Percentiles rank a stretch among this genome's conserved stretches.
Evolutionary conservation across 1,140 invertebrate species (phyloP).

Genomic region (Drosophila pallidifrons): DNA sequence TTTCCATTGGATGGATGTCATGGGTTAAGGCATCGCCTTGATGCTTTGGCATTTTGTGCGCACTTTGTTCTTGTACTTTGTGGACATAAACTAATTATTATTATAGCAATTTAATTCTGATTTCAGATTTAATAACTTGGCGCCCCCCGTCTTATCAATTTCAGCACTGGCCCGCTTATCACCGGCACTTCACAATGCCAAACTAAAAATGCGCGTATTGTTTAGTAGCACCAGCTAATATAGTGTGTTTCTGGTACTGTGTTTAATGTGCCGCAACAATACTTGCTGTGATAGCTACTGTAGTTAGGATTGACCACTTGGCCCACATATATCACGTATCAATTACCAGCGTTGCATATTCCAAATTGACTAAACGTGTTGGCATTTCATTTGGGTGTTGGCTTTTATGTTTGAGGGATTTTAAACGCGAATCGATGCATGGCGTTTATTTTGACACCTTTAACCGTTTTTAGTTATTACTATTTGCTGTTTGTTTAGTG

Average conservation of each 20-base stretch:
- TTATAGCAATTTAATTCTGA: conserved; percentile 30
- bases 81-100: conserved; percentile 58
- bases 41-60: conserved; percentile 55
- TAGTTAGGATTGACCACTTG: conserved; percentile 46
- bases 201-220: conserved; percentile 25
- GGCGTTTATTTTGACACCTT: conserved; percentile 31
- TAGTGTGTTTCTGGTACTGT: neutral
- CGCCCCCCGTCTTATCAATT: conserved; percentile 48
- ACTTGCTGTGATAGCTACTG: conserved; percentile 27
- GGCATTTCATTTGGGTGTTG: conserved; percentile 51
- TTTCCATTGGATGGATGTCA: conserved; percentile 41
- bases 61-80: conserved; percentile 27
- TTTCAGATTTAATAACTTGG: conserved; percentile 65
- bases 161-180: conserved; percentile 51
- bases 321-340: conserved; percentile 75
- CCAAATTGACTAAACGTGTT: conserved; percentile 71
- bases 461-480: conserved; percentile 21
- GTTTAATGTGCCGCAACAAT: conserved; percentile 10
- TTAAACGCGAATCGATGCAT: conserved; percentile 28
- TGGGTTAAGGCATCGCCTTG: conserved; percentile 45
- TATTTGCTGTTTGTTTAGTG: conserved; percentile 17
- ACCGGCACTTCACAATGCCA: conserved; percentile 49
- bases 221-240: conserved; percentile 22
- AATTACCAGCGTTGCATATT: conserved; percentile 46
- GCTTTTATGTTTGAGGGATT: conserved; percentile 18